Conservation (phyloP, 2,888 invertebrate species). For the Desoria tigrina region DNA sequence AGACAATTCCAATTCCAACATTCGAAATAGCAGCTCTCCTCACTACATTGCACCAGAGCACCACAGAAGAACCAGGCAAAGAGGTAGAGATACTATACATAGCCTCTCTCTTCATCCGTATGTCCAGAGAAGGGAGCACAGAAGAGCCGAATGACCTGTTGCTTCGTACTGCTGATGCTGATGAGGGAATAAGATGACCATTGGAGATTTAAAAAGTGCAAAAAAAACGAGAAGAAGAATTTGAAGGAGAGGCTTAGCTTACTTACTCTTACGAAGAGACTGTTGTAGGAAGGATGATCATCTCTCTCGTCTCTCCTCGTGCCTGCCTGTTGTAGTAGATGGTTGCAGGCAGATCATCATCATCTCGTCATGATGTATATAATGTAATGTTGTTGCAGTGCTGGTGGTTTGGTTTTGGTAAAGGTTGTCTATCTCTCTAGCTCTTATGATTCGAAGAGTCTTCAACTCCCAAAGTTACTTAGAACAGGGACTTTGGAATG, state of each 20-base stretch:
- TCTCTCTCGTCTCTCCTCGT: conserved; percentile 15
- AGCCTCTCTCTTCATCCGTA: background rate
- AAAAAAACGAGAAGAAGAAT: conserved; percentile 21
- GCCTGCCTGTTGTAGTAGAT: conserved; percentile 13
- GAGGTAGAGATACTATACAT: background rate
- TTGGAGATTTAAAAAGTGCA: conserved; percentile 25
- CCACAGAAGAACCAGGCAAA: conserved; percentile 1
- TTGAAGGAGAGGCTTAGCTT: conserved; percentile 23
- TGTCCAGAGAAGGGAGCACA: conserved; percentile 10
- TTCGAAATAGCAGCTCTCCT: too few species aligned
- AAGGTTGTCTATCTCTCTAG: background rate
- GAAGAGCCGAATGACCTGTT: conserved; percentile 16
- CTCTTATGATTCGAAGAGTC: background rate
- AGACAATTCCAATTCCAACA: too few species aligned
- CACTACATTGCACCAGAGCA: too few species aligned
- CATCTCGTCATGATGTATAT: conserved; percentile 6
- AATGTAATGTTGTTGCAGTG: conserved; percentile 17
- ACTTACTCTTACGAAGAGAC: conserved; percentile 1
- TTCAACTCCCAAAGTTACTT: background rate
- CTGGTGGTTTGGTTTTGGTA: conserved; percentile 12
- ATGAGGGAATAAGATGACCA: conserved; percentile 17
- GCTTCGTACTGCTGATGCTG: conserved; percentile 3
- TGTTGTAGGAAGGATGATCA: conserved; percentile 24
- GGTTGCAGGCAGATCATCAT: conserved; percentile 15
- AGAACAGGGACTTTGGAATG: conserved; percentile 44